Percentiles rank a stretch among this genome's conserved stretches.
phyloP scores from a whole-genome alignment of 2,113 vertebrate species.

The Eidolon helvum region DNA sequence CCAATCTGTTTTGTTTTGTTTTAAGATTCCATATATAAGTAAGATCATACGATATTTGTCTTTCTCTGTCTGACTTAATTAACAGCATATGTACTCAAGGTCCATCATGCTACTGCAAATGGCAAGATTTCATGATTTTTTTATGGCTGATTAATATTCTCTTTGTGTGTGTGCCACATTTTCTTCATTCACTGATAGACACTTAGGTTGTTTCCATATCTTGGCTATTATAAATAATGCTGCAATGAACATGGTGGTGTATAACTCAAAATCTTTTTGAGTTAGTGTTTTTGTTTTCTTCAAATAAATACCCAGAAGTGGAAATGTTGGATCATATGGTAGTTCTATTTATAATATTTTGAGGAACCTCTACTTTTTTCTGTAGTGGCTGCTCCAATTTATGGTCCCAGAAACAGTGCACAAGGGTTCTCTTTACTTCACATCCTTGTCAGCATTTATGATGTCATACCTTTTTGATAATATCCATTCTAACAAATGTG shows the following conservation, averaged over 20 bases:
- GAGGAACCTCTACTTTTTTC: neutral
- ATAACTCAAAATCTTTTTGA: neutral
- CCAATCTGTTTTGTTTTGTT: neutral
- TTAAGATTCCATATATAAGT: neutral
- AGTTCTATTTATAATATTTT: neutral
- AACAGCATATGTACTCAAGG: neutral
- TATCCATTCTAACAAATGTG: neutral
- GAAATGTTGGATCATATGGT: neutral
- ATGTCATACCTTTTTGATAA: neutral
- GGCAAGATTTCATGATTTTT: neutral
- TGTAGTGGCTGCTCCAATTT: neutral
- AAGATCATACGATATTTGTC: neutral
- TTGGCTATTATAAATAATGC: neutral
- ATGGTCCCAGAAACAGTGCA: neutral
- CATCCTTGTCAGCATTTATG: neutral
- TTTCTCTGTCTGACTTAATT: neutral
- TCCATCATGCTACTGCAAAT: neutral
- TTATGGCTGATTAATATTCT: neutral
- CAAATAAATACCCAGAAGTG: neutral
- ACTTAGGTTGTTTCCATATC: neutral
- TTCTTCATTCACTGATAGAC: neutral
- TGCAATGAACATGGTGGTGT: neutral
- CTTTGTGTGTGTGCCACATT: neutral
- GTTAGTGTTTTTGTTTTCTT: neutral
- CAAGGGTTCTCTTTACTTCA: neutral